A percentile compares a stretch with the other conserved stretches of the same genome.
phyloP scores from a whole-genome alignment of 2,888 invertebrate species.

The Falcaria lacertinaria region DNA sequence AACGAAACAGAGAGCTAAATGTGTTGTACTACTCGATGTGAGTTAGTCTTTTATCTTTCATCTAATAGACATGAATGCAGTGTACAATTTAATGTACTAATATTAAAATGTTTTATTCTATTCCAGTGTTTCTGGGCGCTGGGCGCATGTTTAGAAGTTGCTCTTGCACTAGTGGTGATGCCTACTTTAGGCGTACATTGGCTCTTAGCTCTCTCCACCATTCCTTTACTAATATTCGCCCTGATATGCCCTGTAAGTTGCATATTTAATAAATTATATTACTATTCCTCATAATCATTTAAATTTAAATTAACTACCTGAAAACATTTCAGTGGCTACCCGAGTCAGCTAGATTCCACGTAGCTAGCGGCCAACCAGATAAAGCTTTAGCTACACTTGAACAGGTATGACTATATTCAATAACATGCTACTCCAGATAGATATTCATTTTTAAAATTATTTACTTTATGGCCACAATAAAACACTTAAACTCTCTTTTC shows the following conservation, averaged over 20 bases:
- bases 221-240: conserved; percentile 92
- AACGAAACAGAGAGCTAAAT: conserved; percentile 94
- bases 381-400: conserved; percentile 91
- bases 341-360: conserved; percentile 94
- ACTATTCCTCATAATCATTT: background rate
- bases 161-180: conserved; percentile 93
- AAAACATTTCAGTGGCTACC: conserved; percentile 89
- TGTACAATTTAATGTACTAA: no score
- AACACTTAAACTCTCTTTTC: no score
- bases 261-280: conserved; percentile 1
- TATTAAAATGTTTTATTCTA: background rate
- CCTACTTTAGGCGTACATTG: conserved; percentile 95
- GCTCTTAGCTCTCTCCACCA: conserved; percentile 93
- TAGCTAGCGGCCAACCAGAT: conserved; percentile 91
- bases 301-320: background rate
- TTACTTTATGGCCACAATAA: no score
- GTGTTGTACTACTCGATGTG: conserved; percentile 96
- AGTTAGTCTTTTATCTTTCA: no score
- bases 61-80: no score
- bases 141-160: conserved; percentile 95
- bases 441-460: no score
- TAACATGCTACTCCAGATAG: no score
- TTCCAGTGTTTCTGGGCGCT: conserved; percentile 96
- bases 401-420: conserved; percentile 68
- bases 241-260: conserved; percentile 88